These are phyloP conservation scores for Zonotrichia albicollis DNA, from an alignment of 2,797 vertebrate species.

Conservation along the genomic window DNA sequence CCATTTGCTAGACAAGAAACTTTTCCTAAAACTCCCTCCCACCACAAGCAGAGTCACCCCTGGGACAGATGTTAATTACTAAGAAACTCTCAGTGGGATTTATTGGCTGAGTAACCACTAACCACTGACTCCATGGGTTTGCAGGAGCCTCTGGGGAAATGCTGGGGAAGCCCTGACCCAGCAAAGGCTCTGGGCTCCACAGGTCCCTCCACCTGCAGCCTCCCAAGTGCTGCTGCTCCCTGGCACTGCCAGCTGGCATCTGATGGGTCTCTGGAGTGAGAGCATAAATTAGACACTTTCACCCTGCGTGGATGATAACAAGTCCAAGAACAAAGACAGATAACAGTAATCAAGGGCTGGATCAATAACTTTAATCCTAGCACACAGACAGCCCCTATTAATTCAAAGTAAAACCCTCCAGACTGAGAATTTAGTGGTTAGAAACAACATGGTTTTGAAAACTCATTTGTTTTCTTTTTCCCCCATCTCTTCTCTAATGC, in stretches of 20 bases:
- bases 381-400: neutral
- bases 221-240: neutral
- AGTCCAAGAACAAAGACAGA: neutral
- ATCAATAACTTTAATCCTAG: constrained; percentile 32
- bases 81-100: neutral
- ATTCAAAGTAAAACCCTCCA: neutral
- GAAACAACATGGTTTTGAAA: neutral
- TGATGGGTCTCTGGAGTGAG: neutral
- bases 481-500: neutral
- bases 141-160: neutral
- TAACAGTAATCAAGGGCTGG: neutral
- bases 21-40: neutral
- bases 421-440: neutral
- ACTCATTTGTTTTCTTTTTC: neutral
- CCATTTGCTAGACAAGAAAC: neutral
- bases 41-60: fast-evolving
- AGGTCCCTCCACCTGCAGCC: neutral
- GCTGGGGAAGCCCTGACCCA: neutral
- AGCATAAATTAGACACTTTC: neutral
- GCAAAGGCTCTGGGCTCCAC: neutral
- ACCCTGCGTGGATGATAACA: neutral
- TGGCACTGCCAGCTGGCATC: neutral
- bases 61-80: neutral
- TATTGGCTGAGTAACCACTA: neutral
- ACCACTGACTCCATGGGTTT: neutral